These are phyloP conservation scores for Sipha maydis DNA, from an alignment of 2,888 invertebrate genomes.

Conservation along the genomic window DNA sequence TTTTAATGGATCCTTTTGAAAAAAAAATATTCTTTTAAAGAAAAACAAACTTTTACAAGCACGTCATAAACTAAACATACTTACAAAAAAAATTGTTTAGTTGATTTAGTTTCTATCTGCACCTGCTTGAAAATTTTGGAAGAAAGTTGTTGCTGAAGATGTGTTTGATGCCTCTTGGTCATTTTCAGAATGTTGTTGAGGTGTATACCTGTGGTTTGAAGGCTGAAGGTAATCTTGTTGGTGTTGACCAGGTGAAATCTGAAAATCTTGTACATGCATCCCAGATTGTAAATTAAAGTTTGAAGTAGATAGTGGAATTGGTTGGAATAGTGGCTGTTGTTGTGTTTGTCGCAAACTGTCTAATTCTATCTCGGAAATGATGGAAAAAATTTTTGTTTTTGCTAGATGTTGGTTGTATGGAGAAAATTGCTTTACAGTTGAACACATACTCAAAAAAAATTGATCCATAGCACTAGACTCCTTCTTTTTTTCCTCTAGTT, in stretches of 20 bases:
- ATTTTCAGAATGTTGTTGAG: slow-evolving; percentile 29
- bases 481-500: no score
- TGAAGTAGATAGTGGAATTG: slow-evolving; percentile 21
- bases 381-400: slow-evolving; percentile 33
- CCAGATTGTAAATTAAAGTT: slow-evolving; percentile 26
- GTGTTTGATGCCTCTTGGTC: slow-evolving; percentile 12
- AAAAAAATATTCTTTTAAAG: background rate
- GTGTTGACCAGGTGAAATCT: background rate
- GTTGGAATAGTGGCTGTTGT: slow-evolving; percentile 19
- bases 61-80: background rate
- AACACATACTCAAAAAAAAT: background rate
- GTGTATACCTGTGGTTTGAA: background rate
- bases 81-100: background rate
- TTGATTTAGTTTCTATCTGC: slow-evolving; percentile 13
- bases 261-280: slow-evolving; percentile 6
- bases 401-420: slow-evolving; percentile 19
- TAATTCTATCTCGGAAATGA: slow-evolving; percentile 33
- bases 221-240: background rate
- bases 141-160: slow-evolving; percentile 15
- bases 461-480: no score
- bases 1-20: background rate
- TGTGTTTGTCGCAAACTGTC: slow-evolving; percentile 6
- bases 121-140: slow-evolving; percentile 30
- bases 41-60: background rate
- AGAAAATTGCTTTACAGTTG: slow-evolving; percentile 11